phyloP scores from a whole-genome alignment of 2,113 vertebrate genomes.

The Cephalopterus ornatus region DNA sequence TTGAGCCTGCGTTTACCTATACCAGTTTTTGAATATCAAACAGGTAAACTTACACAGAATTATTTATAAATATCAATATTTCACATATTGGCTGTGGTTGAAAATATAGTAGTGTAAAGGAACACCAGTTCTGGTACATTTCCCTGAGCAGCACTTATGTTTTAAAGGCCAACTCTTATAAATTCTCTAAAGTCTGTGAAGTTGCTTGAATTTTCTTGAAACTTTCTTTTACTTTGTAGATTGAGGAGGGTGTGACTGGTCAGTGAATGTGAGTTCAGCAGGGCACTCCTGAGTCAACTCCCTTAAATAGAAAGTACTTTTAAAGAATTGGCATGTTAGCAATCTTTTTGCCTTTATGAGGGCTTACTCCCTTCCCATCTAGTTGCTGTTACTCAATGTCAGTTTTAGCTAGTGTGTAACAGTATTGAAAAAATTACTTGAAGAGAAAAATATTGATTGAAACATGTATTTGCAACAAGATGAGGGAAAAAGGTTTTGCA shows the following conservation, averaged over 20 bases:
- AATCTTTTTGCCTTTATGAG: neutral
- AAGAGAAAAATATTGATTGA: neutral
- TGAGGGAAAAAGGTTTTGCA: neutral
- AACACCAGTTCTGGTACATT: neutral
- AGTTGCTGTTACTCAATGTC: neutral
- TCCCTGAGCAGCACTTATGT: neutral
- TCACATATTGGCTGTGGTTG: neutral
- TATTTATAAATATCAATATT: neutral
- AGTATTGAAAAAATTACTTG: neutral
- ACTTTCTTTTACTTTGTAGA: neutral
- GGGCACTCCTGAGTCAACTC: neutral
- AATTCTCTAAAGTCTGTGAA: neutral
- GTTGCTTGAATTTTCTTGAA: neutral
- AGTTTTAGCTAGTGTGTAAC: neutral
- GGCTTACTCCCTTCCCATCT: neutral
- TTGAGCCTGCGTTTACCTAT: neutral
- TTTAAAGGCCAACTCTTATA: neutral
- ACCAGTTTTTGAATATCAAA: neutral
- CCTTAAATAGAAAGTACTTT: neutral
- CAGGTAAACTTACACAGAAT: neutral
- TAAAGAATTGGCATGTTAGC: neutral
- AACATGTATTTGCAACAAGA: neutral
- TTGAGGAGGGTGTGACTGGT: neutral
- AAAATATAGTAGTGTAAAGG: neutral
- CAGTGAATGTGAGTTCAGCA: neutral